Evolutionary conservation across 2,113 vertebrate species (phyloP), one percentile per base, ranked within the genome.

Genomic region (Podarcis raffonei): DNA sequence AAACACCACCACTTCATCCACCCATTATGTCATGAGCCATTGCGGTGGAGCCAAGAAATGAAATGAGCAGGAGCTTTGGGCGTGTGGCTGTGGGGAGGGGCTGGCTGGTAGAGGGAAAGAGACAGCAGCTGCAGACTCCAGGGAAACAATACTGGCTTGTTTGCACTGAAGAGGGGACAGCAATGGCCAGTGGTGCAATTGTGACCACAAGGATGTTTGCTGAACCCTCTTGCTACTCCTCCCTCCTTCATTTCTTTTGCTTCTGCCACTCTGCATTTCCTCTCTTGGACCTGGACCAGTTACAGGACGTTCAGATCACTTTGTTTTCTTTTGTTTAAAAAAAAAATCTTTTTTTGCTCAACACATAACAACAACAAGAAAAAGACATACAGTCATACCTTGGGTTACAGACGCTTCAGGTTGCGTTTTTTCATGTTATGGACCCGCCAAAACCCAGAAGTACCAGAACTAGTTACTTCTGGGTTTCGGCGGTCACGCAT

Each of bases 61-160:
- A 86, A 48, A 53, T 48, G 59, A 87, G 69, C 37, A 76, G 89
- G 88, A 87, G 72, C 18, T 76, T 76, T 83, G 57, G 81, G 57
- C 65, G 12, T 32, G 57, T 22, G 48, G 22, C 16, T 5, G 11
- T n/a, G 42, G 20, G 9, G 15, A 4, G 12, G 5, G 69, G 39
- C 20, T 62, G 66, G 57, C 22, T 57, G 23, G 53, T 5, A 20
- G 42, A 22, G 25, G 69, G 27, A 27, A 75, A 25, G 68, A 12
- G 23, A 77, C 32, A 79, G 83, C 89, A 92, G 90, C 87, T 91
- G 39, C 75, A 79, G 27, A 27, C 83, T 66, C 88, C 86, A 85
- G 53, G 72, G 77, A 89, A 93, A 93, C 83, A 91, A 89, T 87
- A 66, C 89, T 59, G 30, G 48, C 77, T 85, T 91, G 87, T 91